Evolutionary conservation across 2,888 invertebrate species (phyloP).

Genomic region (Hydriomena furcata): DNA sequence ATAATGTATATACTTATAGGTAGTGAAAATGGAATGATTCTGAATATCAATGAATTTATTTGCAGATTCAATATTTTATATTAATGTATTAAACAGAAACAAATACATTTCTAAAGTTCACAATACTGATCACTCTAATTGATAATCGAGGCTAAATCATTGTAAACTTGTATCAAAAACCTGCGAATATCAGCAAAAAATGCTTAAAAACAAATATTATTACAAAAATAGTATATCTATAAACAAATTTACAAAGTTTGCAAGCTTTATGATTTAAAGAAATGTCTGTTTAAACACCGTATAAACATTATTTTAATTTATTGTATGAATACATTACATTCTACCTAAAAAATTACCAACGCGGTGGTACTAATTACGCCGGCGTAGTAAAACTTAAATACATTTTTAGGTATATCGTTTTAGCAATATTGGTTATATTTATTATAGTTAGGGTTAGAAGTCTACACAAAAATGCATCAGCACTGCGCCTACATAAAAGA

Average conservation of each 20-base stretch:
- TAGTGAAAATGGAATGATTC: constrained; percentile 17
- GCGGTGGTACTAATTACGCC: too few species aligned
- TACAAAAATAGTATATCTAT: constrained; percentile 69
- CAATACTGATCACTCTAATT: constrained; percentile 33
- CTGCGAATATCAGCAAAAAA: constrained; percentile 57
- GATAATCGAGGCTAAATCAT: constrained; percentile 50
- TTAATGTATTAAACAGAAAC: constrained; percentile 5
- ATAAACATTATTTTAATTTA: too few species aligned
- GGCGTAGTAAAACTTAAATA: too few species aligned
- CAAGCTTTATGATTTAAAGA: constrained; percentile 10
- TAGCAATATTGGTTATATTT: too few species aligned
- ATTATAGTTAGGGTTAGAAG: too few species aligned
- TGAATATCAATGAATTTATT: constrained; percentile 20
- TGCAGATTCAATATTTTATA: constrained; percentile 9
- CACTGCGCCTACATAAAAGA: too few species aligned
- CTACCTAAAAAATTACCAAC: too few species aligned
- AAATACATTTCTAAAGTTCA: constrained; percentile 36
- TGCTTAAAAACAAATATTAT: constrained; percentile 62
- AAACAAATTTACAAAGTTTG: constrained; percentile 37
- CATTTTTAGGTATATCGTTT: too few species aligned
- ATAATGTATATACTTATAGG: background rate
- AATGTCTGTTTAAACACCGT: background rate
- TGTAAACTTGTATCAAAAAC: constrained; percentile 63
- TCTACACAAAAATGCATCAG: too few species aligned
- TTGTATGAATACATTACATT: too few species aligned